Base-by-base conservation (phyloP, 2,888 invertebrate genomes). In the Dasypogon diadema region DNA sequence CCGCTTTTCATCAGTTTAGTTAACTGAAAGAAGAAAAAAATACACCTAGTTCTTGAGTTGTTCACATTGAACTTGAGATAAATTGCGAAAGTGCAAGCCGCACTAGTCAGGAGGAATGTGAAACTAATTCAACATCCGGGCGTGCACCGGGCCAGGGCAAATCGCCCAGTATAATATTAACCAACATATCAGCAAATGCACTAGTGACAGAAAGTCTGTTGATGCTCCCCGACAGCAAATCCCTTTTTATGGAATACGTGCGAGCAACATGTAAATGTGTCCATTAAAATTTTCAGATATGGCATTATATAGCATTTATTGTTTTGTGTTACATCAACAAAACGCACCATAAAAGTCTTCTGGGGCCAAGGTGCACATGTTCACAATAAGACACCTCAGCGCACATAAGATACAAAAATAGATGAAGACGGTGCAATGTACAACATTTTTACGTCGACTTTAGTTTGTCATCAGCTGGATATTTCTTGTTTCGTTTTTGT, bases 281-380 rank as follows among this genome's bases (percentile, higher is more conserved):
- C 34, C 37, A 60, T 60, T 60, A 60, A 60, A 60, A 60, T 60
- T 60, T 30, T 34, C 10, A 60, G 34, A 18, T 21, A 42, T 60
- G 60, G 37, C 37, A 37, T 60, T 5, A 18, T 26, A 16, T 16
- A 30, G 26, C 58, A 26, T 60, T 60, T 60, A 60, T 60, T 60
- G 60, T 60, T n/a, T 60, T 34, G 34, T 60, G 60, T 37, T 60
- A 60, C 60, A 60, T 60, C 60, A 60, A 60, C 60, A 60, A 60
- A 21, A 37, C 24, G 37, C n/a, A 21, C 37, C 37, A 60, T 60
- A 60, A 34, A 60, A 60, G 16, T 60, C 18, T 4, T n/a, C n/a
- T n/a, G n/a, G 12, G 2, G 12, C 16, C 10, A 60, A 60, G 60
- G 60, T 60, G 60, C 60, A 60, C 60, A 60, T 60, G 60, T 60